Evolutionary conservation across 1,140 invertebrate genomes (phyloP), one percentile per base, ranked within the genome.

Genomic region (Hydropsyche tenuis): DNA sequence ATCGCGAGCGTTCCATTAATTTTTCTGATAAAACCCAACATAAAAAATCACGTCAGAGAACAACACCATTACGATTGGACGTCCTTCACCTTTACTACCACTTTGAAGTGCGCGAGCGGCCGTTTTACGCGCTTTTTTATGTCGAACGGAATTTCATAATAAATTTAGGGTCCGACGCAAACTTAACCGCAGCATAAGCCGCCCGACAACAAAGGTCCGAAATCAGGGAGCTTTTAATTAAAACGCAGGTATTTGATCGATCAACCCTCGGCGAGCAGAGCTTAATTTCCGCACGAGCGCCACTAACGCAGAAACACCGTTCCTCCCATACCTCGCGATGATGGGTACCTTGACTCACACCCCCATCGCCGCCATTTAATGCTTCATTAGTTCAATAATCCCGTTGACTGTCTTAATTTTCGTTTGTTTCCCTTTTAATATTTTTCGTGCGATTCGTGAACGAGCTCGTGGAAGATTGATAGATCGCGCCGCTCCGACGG

Each of bases 311-410:
- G 30, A 37, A 37, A 37, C 30, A 37, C 30, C 30, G 3, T 9
- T 4, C 3, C 30, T n/a, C 30, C 30, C 30, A 37, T 37, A 4
- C 30, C 30, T 37, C 9, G 30, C 30, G 3, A 37, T 37, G 3
- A 37, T 37, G 30, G 3, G 30, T 37, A 37, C 30, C n/a, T n/a
- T n/a, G 30, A 37, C 9, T 4, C 22, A 20, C 56, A 62, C 4
- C 22, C 46, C 16, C 16, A 70, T n/a, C n/a, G n/a, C n/a, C n/a
- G n/a, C n/a, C 43, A 42, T 70, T 70, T 30, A 46, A 70, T 22
- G 68, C 72, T 76, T 73, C 72, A 74, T 76, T 72, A 69, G 46
- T 56, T 69, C 62, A 72, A 62, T 72, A 63, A 72, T 62, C 48
- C 25, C n/a, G 43, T 48, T 68, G 45, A 68, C 46, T 37, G 68